Base-by-base conservation (phyloP, 2,113 vertebrate genomes). In the Cacatua alba region DNA sequence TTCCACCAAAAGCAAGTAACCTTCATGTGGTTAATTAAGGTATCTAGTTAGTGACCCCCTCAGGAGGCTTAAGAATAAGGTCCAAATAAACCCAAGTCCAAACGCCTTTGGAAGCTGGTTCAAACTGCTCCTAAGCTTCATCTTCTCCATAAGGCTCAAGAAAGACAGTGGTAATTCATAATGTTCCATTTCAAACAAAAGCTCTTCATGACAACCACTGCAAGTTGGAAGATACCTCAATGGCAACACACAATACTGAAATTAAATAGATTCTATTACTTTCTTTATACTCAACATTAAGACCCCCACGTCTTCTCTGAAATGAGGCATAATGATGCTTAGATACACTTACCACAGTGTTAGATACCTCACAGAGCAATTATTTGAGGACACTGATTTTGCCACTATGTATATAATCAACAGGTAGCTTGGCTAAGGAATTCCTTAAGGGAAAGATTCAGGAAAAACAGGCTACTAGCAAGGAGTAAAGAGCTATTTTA, bases 1-100 rank as follows among this genome's bases (percentile, higher is more conserved):
- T 82, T 69, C 81, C 67, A 84, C 77, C 80, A 94, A 76, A 85
- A 79, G 70, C 81, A 92, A 41, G 83, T 49, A 70, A 69, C 15
- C 90, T 89, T 92, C 80, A 48, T 57, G 76, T 81, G 64, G n/a
- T 90, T 96, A 94, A 96, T 97, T 79, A 91, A 93, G 44, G 18
- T 19, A 75, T 23, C 37, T 39, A 55, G 31, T 15, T 67, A 81
- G 44, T 18, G 49, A 4, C 9, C 35, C 59, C 86, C 84, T 64
- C 65, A 31, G 81, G 12, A 91, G 70, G 65, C 67, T 82, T 44
- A 70, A n/a, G 84, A 87, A 87, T 35, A 71, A 93, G 19, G 67
- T 48, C 75, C 86, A 93, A 95, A 76, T 95, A 93, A 93, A 94
- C 23, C 65, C 62, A 65, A 92, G 33, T 9, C 26, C 79, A 77